A percentile compares a stretch with the other conserved stretches of the same genome.
Evolutionary conservation across 1,140 invertebrate genomes (phyloP).

Genomic region (Eumaeus atala): DNA sequence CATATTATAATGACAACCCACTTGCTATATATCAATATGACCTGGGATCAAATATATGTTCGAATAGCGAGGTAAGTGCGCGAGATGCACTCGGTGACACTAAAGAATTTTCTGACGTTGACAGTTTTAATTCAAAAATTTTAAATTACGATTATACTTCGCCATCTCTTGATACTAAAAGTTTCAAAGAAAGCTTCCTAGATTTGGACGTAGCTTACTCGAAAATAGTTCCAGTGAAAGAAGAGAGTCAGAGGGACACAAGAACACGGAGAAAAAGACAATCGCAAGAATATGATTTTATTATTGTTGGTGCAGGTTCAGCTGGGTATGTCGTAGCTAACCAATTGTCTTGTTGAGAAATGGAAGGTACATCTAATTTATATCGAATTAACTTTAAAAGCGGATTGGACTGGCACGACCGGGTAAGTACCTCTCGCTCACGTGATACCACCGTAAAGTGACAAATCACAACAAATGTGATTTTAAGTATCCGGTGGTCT

Average conservation of each 20-base stretch:
- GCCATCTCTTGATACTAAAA: conserved; percentile 32
- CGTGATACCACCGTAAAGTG: no score
- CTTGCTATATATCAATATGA: conserved; percentile 12
- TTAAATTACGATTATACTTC: not conserved
- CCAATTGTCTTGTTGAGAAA: conserved; percentile 56
- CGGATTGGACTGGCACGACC: no score
- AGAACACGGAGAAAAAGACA: conserved; percentile 26
- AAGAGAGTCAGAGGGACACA: conserved; percentile 21
- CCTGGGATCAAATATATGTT: no score
- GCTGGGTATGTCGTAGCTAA: conserved; percentile 60
- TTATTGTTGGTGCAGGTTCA: conserved; percentile 60
- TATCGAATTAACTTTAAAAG: no score
- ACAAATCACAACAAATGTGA: no score
- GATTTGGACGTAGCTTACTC: conserved; percentile 36
- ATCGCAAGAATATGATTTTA: conserved; percentile 50
- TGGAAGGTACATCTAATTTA: conserved; percentile 46
- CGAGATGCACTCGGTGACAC: not conserved
- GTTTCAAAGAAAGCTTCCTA: conserved; percentile 24
- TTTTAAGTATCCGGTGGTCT: no score
- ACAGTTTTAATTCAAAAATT: not conserved
- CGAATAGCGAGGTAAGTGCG: not conserved
- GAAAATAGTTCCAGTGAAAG: conserved; percentile 28
- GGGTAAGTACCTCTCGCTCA: no score
- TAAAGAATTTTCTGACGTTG: conserved; percentile 7
- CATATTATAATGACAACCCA: not conserved